Evolutionary conservation across 2,888 invertebrate genomes (phyloP).

Genomic region (Cancer borealis): DNA sequence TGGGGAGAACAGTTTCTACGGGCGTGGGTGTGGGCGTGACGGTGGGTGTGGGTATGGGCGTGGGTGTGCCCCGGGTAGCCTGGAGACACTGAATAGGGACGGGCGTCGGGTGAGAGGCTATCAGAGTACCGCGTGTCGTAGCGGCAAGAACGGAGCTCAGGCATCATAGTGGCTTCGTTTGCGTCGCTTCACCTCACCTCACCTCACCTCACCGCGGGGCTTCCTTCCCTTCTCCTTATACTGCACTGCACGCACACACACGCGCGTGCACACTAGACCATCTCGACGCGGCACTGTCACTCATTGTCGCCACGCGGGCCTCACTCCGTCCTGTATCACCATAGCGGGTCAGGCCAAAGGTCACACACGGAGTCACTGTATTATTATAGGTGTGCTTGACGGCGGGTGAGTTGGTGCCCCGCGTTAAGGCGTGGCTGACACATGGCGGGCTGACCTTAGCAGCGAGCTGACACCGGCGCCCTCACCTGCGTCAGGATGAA

Average conservation of each 20-base stretch:
- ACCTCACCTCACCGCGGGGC: not conserved
- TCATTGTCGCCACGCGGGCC: not conserved
- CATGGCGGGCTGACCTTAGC: constrained; percentile 15
- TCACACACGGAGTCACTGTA: not conserved
- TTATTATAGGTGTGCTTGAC: not conserved
- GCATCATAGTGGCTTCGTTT: constrained; percentile 62
- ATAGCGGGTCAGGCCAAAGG: not conserved
- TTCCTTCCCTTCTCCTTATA: not conserved
- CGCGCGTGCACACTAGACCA: not conserved
- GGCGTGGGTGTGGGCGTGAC: constrained; percentile 57
- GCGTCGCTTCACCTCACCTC: not conserved
- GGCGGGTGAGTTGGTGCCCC: not conserved
- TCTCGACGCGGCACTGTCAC: not conserved
- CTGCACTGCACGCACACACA: not conserved
- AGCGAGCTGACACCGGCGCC: constrained; percentile 25
- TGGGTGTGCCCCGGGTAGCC: constrained; percentile 61
- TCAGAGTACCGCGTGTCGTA: constrained; percentile 68
- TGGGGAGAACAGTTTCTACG: constrained; percentile 48
- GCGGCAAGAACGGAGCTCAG: constrained; percentile 65
- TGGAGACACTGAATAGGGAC: constrained; percentile 68
- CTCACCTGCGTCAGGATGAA: constrained; percentile 52
- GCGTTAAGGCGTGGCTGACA: not conserved
- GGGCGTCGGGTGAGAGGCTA: constrained; percentile 64
- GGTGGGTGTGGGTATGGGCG: constrained; percentile 41
- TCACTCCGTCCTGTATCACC: not conserved